Evolutionary conservation across 2,113 vertebrate genomes (phyloP), one percentile per base, ranked within the genome.

Genomic region (Hucho hucho): DNA sequence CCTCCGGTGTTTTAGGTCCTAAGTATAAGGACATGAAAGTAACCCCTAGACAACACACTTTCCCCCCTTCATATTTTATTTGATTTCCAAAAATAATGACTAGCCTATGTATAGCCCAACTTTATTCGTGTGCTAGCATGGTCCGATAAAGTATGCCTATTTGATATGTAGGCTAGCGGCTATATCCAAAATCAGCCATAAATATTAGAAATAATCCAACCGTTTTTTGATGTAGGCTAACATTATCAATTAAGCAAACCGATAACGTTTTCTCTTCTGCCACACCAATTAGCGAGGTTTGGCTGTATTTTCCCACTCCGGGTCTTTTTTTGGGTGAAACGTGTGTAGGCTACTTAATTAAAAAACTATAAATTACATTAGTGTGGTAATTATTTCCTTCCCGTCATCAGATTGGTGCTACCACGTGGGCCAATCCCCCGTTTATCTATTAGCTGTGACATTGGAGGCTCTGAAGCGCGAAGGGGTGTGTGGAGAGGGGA

Each of bases 351-450:
- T 79, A 74, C 72, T 82, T 83, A 84, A 84, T 88, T 81, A 86
- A 88, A 82, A 88, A 88, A 86, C 83, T 83, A 88, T 88, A 79
- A 84, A 85, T 87, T 81, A 85, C 81, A 88, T 87, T 84, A 87
- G 81, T 67, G 76, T 56, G 82, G 80, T 87, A 84, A 87, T 87
- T 85, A 88, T 79, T 76, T 68, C 68, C 64, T 69, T 29, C 70
- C 79, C 75, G 73, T 64, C 75, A 46, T 29, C 78, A 76, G 78
- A 82, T 80, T 71, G 70, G 76, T 80, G 85, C 74, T 22, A 46
- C 32, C 76, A 76, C 70, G 73, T 72, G 64, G 87, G 77, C 70
- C 87, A 87, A 87, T 87, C 85, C 82, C 74, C 77, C 77, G 79
- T 80, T 87, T 86, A 88, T 87, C 87, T 87, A 82, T 83, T 83